Conservation (phyloP, 2,888 invertebrate species). For the Aelia acuminata region DNA sequence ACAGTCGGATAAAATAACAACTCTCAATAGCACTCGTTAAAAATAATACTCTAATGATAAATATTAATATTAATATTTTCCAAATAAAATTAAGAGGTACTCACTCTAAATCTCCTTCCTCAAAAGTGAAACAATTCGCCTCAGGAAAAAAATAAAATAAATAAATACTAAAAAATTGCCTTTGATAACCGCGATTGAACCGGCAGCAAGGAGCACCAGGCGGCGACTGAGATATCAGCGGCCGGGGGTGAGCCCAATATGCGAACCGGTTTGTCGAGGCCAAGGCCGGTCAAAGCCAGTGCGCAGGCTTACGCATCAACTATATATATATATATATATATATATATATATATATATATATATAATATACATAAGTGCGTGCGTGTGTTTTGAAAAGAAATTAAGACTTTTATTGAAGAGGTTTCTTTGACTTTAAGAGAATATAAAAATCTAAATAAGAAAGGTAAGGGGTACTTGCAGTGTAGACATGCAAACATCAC, state of each 20-base stretch:
- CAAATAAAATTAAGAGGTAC: background rate
- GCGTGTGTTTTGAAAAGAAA: too few relatives aligned
- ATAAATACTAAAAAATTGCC: background rate
- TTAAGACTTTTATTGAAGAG: too few relatives aligned
- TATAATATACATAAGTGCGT: too few relatives aligned
- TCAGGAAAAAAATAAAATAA: background rate
- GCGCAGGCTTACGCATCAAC: conserved; percentile 26
- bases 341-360: conserved; percentile 1
- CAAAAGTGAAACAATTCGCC: background rate
- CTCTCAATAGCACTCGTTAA: too few relatives aligned
- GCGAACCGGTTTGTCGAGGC: conserved; percentile 45
- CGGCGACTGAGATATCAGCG: conserved; percentile 31
- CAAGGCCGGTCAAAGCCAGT: conserved; percentile 45
- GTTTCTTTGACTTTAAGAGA: too few relatives aligned
- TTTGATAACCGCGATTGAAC: background rate
- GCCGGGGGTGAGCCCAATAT: conserved; percentile 30
- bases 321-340: conserved; percentile 1
- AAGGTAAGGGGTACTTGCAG: too few relatives aligned
- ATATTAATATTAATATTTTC: too few relatives aligned
- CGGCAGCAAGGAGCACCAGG: background rate
- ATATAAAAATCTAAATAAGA: too few relatives aligned
- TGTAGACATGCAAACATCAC: too few relatives aligned
- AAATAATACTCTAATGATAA: too few relatives aligned
- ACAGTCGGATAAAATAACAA: too few relatives aligned
- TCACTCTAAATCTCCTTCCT: background rate